A percentile compares a stretch with the other conserved stretches of the same genome.
Conservation (phyloP, 1,140 invertebrate species). For the Micrasema longulum region DNA sequence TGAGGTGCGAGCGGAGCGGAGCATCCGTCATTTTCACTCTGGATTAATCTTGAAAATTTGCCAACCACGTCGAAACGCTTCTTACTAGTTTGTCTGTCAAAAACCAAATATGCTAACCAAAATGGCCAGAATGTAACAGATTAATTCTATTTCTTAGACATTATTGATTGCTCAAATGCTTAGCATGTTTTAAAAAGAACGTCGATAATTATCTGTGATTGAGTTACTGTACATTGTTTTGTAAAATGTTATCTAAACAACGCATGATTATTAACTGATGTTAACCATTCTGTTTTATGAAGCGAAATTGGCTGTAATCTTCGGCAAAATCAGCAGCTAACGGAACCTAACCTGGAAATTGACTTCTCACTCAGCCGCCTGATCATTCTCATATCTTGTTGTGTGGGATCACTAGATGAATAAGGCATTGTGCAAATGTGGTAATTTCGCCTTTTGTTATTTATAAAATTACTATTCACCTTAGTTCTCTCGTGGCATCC, state of each 20-base stretch:
- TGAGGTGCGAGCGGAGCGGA: too few species aligned
- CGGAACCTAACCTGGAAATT: constrained; percentile 17
- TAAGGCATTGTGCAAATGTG: constrained; percentile 6
- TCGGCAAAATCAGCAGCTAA: constrained; percentile 11
- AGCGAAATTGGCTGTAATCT: constrained; percentile 24
- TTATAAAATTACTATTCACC: neutral
- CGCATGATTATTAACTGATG: neutral
- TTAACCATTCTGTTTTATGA: neutral
- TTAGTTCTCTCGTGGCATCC: neutral
- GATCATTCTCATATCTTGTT: constrained; percentile 23
- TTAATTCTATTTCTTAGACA: neutral
- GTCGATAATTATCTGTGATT: neutral
- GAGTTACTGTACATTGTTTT: too few species aligned
- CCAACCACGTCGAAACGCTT: too few species aligned
- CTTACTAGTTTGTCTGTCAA: too few species aligned
- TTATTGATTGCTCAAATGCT: neutral
- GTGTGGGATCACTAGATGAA: neutral
- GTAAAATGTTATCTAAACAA: neutral
- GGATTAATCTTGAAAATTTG: too few species aligned
- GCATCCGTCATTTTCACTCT: too few species aligned
- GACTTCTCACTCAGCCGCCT: neutral
- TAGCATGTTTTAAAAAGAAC: too few species aligned
- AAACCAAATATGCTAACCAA: neutral
- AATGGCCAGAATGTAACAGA: neutral
- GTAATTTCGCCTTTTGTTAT: neutral